Evolutionary conservation across 2,888 invertebrate genomes (phyloP).

Genomic region (Hydrotaea cyrtoneurina): DNA sequence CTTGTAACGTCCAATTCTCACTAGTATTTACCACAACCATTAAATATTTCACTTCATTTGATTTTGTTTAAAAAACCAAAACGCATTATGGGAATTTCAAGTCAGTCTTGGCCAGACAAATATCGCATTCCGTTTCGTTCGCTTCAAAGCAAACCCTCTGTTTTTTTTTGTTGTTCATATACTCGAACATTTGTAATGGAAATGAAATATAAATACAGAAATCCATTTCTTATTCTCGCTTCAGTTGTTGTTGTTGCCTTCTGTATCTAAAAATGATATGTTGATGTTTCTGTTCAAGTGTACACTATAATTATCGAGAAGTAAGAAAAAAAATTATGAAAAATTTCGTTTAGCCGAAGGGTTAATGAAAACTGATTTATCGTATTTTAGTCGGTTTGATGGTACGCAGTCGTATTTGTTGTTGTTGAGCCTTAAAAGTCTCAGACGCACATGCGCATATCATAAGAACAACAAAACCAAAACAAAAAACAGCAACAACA

Average conservation of each 20-base stretch:
- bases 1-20: conserved; percentile 46
- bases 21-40: conserved; percentile 14
- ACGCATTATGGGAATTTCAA: conserved; percentile 53
- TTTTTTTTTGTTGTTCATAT: neutral
- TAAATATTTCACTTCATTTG: conserved; percentile 48
- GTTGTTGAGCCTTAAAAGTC: neutral
- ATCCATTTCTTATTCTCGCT: conserved; percentile 36
- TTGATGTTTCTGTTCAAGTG: conserved; percentile 69
- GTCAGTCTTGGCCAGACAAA: conserved; percentile 19
- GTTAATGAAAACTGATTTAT: conserved; percentile 76
- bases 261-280: conserved; percentile 71
- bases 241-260: conserved; percentile 63
- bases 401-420: conserved; percentile 39
- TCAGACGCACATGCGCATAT: neutral
- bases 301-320: conserved; percentile 76
- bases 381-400: conserved; percentile 68
- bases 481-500: too few relatives aligned
- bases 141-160: neutral
- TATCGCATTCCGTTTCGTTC: neutral
- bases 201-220: conserved; percentile 24
- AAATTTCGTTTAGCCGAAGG: conserved; percentile 74
- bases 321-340: conserved; percentile 70
- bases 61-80: conserved; percentile 2
- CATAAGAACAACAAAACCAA: conserved; percentile 50
- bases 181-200: conserved; percentile 26